Evolutionary conservation across 1,140 invertebrate species (phyloP).

Genomic region (Ephestia elutella): DNA sequence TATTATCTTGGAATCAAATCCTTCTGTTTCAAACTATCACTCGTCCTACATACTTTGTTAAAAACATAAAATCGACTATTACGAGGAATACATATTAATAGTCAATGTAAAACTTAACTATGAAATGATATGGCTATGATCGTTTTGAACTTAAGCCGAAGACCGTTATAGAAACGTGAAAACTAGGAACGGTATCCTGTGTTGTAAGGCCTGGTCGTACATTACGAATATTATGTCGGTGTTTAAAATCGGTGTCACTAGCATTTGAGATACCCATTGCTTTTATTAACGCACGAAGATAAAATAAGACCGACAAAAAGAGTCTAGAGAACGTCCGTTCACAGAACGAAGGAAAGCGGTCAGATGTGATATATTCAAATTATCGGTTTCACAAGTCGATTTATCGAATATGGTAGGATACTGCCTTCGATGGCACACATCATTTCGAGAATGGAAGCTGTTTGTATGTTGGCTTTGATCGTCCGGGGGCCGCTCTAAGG

Average conservation of each 20-base stretch:
- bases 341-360: constrained; percentile 31
- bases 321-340: constrained; percentile 5
- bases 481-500: constrained; percentile 44
- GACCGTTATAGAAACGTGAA: constrained; percentile 55
- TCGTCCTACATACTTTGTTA: neutral
- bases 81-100: neutral
- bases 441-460: constrained; percentile 31
- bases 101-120: constrained; percentile 38
- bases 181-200: constrained; percentile 50
- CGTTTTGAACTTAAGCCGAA: constrained; percentile 41
- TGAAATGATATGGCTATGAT: constrained; percentile 61
- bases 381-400: constrained; percentile 21
- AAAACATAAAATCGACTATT: neutral
- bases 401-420: constrained; percentile 31
- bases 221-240: constrained; percentile 59
- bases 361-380: constrained; percentile 29
- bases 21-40: neutral
- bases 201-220: constrained; percentile 33
- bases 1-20: neutral
- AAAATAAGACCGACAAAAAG: constrained; percentile 39
- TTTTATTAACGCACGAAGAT: constrained; percentile 36
- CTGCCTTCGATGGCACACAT: constrained; percentile 23
- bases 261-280: constrained; percentile 48
- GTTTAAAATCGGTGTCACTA: constrained; percentile 49
- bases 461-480: constrained; percentile 39